Base-by-base conservation (phyloP, 2,797 vertebrate species). In the Amblyraja radiata region DNA sequence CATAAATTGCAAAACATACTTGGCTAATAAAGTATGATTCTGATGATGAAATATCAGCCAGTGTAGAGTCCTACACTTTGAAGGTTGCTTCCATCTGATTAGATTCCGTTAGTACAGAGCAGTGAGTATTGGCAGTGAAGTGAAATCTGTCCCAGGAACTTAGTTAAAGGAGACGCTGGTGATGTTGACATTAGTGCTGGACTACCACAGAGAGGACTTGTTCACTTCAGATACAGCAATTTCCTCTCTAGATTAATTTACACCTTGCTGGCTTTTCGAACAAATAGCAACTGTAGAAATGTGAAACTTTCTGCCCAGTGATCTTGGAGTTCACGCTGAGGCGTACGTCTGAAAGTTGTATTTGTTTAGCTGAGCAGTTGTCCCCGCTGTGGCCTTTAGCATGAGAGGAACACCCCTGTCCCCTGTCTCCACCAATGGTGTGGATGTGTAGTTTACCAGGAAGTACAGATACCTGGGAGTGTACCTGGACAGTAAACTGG, bases 191-290 rank as follows among this genome's bases (percentile, higher is more conserved):
- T 39, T 93, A 92, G 93, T 84, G 93, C 93, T 65, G 71, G 39
- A 63, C 77, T 63, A 88, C 95, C 94, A 93, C 91, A 94, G 39
- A 68, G 93, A 94, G 92, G 94, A 93, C 79, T 46, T 46, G 65
- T 93, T 94, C 92, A 95, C 93, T 94, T 94, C 93, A 94, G 90
- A 95, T 93, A 14, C 94, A 94, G 94, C 94, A 95, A 94, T 86
- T 86, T 83, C 90, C 93, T 95, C 39, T 83, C n/a, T 3, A 61
- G 84, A 68, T 68, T 63, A 11, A 88, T 68, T 68, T 65, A 16
- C n/a, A 86, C 84, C 13, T 16, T 36, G n/a, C 10, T 18, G n/a
- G 13, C 65, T 68, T 68, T 36, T 16, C 18, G 14, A 68, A 90
- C 84, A 90, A 21, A n/a, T 68, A 90, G 63, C 84, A 68, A 36